Percentiles rank a stretch among this genome's conserved stretches.
phyloP scores from a whole-genome alignment of 2,888 invertebrate species.

The Plebejus argus region DNA sequence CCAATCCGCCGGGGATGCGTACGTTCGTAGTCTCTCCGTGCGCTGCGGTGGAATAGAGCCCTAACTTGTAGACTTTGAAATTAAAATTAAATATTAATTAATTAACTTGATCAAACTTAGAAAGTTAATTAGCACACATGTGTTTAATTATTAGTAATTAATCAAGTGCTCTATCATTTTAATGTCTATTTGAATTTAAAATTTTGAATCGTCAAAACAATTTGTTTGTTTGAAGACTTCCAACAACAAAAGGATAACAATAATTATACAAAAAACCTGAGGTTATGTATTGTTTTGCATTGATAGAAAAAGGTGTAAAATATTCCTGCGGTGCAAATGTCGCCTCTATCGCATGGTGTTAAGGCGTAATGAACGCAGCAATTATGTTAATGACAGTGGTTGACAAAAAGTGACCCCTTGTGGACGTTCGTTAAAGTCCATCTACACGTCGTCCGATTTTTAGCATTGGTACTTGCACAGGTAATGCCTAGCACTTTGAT shows the following conservation, averaged over 20 bases:
- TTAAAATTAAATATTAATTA: no score
- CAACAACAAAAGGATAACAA: constrained; percentile 22
- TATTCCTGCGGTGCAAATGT: constrained; percentile 31
- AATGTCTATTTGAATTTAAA: neutral
- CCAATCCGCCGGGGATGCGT: no score
- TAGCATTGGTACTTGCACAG: neutral
- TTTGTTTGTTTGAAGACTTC: constrained; percentile 17
- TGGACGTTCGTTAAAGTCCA: constrained; percentile 59
- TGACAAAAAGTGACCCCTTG: constrained; percentile 64
- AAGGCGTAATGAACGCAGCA: constrained; percentile 36
- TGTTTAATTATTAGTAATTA: no score
- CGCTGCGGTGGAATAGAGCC: no score
- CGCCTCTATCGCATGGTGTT: constrained; percentile 33
- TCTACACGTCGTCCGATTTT: neutral
- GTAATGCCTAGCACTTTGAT: neutral
- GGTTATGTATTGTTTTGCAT: constrained; percentile 26
- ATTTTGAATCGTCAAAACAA: neutral
- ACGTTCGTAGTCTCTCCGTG: no score
- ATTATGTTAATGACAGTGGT: constrained; percentile 48
- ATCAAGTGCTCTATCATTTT: neutral
- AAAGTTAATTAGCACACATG: neutral
- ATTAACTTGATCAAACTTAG: neutral
- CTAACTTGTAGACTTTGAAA: no score
- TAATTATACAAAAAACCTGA: constrained; percentile 21
- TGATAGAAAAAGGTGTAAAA: constrained; percentile 16